Evolutionary conservation across 1,140 invertebrate species (phyloP).

Genomic region (Drosophila hydei): DNA sequence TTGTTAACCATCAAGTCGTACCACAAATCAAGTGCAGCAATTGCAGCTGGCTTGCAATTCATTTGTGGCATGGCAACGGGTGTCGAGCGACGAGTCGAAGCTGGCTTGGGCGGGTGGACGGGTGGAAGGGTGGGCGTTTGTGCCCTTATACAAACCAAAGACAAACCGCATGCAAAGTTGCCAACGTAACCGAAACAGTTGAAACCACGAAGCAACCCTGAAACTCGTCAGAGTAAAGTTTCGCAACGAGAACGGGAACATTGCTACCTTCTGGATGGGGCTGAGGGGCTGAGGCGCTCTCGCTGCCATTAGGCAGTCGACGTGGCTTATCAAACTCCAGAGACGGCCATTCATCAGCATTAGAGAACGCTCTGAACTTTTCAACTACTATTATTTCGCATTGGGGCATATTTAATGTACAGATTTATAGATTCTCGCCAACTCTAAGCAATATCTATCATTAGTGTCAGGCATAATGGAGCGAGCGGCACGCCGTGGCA

Average conservation of each 20-base stretch:
- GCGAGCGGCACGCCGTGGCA: background rate
- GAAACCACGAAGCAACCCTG: slow-evolving; percentile 60
- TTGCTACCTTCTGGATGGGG: slow-evolving; percentile 22
- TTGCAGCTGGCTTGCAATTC: slow-evolving; percentile 75
- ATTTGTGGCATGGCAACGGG: slow-evolving; percentile 58
- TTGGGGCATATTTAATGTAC: slow-evolving; percentile 59
- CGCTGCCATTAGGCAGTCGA: slow-evolving; percentile 62
- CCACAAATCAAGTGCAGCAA: slow-evolving; percentile 81
- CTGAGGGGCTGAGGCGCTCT: slow-evolving; percentile 46
- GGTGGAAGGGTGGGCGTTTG: background rate
- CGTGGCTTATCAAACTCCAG: slow-evolving; percentile 39
- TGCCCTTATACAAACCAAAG: slow-evolving; percentile 40
- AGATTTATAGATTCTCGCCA: slow-evolving; percentile 25
- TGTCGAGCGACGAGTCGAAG: background rate
- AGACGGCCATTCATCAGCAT: slow-evolving; percentile 35
- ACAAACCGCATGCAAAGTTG: slow-evolving; percentile 77
- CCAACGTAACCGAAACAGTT: slow-evolving; percentile 71
- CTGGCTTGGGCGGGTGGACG: too few species aligned
- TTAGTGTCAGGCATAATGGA: slow-evolving; percentile 68
- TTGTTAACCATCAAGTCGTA: slow-evolving; percentile 74
- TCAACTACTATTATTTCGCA: slow-evolving; percentile 45
- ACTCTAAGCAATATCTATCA: slow-evolving; percentile 60
- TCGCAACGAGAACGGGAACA: slow-evolving; percentile 22
- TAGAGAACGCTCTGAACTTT: slow-evolving; percentile 50
- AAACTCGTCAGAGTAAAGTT: slow-evolving; percentile 51